phyloP scores from a whole-genome alignment of 2,888 invertebrate species.

The Platycnemis pennipes region DNA sequence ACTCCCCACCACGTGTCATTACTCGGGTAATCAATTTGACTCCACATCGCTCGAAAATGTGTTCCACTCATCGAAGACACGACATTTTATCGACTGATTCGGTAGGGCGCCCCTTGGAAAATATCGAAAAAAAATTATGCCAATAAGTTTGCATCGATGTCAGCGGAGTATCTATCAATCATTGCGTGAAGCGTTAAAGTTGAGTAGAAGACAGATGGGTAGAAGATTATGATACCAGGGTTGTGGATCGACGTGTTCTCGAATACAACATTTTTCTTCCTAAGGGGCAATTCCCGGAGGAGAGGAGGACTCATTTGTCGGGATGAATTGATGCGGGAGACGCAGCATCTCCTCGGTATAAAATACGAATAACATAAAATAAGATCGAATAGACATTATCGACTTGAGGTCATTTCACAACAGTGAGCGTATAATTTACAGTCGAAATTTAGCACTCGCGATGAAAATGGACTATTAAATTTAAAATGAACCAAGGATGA shows the following conservation, averaged over 20 bases:
- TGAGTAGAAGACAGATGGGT: not conserved
- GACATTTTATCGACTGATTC: not conserved
- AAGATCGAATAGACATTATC: no score
- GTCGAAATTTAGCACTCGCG: no score
- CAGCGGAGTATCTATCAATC: not conserved
- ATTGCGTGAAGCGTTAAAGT: not conserved
- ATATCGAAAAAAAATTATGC: not conserved
- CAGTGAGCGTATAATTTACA: no score
- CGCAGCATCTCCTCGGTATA: no score
- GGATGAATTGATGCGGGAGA: no score
- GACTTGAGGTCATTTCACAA: no score
- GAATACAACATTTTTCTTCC: no score
- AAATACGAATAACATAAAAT: no score
- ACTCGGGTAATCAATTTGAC: not conserved
- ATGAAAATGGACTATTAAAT: no score
- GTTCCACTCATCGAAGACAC: conserved; percentile 3
- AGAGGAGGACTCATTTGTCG: no score
- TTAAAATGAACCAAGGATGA: no score
- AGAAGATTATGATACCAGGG: not conserved
- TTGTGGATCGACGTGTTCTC: not conserved
- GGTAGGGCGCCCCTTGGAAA: not conserved
- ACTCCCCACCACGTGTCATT: not conserved
- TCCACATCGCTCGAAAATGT: not conserved
- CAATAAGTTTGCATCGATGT: not conserved
- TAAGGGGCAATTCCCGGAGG: no score